A percentile compares a stretch with the other conserved stretches of the same genome.
These are phyloP conservation scores for Petrosia ficiformis DNA, from an alignment of 37 sponge, comb jelly and placozoan genomes.

Conservation along the genomic window DNA sequence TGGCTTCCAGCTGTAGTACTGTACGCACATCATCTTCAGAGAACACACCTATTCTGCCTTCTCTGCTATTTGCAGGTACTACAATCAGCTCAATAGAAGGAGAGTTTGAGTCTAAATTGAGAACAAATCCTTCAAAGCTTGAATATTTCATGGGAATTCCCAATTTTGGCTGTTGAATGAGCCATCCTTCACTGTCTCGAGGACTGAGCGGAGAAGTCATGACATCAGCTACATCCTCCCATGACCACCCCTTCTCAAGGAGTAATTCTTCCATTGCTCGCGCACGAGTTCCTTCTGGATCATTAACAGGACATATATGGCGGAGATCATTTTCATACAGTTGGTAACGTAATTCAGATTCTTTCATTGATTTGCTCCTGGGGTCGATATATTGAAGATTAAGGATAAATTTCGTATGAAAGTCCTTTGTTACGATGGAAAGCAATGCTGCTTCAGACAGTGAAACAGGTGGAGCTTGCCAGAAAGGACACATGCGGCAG, in stretches of 20 bases:
- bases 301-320: conserved; percentile 7
- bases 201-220: conserved; percentile 54
- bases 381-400: neutral
- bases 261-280: conserved; percentile 44
- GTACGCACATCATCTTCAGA: conserved; percentile 39
- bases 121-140: conserved; percentile 36
- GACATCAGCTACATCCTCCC: conserved; percentile 30
- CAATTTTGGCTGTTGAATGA: conserved; percentile 34
- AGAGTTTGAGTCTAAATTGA: conserved; percentile 25
- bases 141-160: conserved; percentile 28
- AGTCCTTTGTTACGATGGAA: conserved; percentile 17
- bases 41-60: conserved; percentile 35
- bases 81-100: conserved; percentile 40
- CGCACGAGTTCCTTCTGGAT: conserved; percentile 6
- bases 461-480: conserved; percentile 53
- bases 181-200: conserved; percentile 54
- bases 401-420: conserved; percentile 40
- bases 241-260: conserved; percentile 45
- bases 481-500: conserved; percentile 56
- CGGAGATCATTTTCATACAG: conserved; percentile 74
- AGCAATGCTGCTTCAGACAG: conserved; percentile 62
- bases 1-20: conserved; percentile 25
- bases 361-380: neutral
- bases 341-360: conserved; percentile 57
- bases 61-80: conserved; percentile 7